Evolutionary conservation across 2,888 invertebrate species (phyloP), one percentile per base, ranked within the genome.

Genomic region (Drosophila anomalipes): DNA sequence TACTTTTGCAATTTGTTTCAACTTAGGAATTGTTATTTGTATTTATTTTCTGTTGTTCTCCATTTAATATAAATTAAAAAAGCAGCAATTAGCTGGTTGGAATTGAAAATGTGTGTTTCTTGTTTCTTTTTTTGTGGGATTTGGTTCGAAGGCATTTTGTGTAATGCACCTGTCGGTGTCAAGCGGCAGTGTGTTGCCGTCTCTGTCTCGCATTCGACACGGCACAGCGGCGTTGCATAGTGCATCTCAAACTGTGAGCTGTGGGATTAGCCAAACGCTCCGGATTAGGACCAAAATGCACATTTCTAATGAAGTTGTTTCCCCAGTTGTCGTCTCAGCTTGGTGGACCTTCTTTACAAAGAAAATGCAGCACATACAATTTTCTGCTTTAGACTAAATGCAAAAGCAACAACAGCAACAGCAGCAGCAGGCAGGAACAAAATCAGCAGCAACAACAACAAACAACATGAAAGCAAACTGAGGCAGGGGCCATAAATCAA

Each of bases 231-330:
- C 61, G 53, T 41, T 26, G 56, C 58, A 28, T 12, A 71, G 71
- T 81, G 69, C 54, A 44, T 47, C 12, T 83, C 70, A 76, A 81
- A 82, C 83, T 83, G 81, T 77, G 74, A 22, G 66, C 70, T 58
- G 62, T 60, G 78, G 79, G 76, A 84, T 84, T 78, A 82, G 70
- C 66, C 64, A 74, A 70, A 70, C 75, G 70, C 82, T 64, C 32
- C 58, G 82, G 82, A 82, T 79, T 81, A 79, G 82, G 79, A 62
- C 63, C 22, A 54, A 81, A 82, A 72, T 81, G 79, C 54, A 87
- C 87, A 86, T 86, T 86, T 86, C 86, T 86, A 87, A 90, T 87
- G 90, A 91, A 87, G 83, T 78, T 74, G 90, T 85, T 80, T 81
- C 70, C 70, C 77, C 56, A 64, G 74, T 73, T 77, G 76, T 30